These are phyloP conservation scores for Intellagama lesueurii DNA, from an alignment of 2,797 vertebrate genomes.

Conservation along the genomic window DNA sequence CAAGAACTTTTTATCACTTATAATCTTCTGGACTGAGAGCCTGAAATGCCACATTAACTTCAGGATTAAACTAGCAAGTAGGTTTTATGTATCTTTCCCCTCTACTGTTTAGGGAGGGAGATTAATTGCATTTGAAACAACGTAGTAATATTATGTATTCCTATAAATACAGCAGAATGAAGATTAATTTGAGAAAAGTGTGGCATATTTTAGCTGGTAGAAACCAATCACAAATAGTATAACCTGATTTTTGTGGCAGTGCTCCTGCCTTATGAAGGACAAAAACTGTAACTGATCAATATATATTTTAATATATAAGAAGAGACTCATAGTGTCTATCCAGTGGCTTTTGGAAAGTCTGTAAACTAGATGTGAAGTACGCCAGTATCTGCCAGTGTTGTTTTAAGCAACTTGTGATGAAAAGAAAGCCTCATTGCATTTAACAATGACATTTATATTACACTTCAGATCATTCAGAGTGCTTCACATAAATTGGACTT, in stretches of 20 bases:
- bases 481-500: background rate
- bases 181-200: background rate
- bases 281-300: background rate
- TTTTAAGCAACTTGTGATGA: background rate
- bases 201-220: background rate
- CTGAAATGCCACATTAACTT: constrained; percentile 36
- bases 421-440: background rate
- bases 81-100: constrained; percentile 12
- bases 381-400: background rate
- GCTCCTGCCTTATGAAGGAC: background rate
- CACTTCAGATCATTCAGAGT: background rate
- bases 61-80: constrained; percentile 42
- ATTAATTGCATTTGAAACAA: constrained; percentile 20
- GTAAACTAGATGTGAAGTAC: background rate
- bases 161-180: background rate
- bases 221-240: background rate
- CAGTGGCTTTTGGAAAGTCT: background rate
- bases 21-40: constrained; percentile 2
- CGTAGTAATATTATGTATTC: background rate
- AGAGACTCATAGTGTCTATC: background rate
- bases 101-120: background rate
- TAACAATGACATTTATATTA: background rate
- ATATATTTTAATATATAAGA: background rate
- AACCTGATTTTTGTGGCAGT: background rate
- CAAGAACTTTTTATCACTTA: constrained; percentile 36